A percentile compares a stretch with the other conserved stretches of the same genome.
These are phyloP conservation scores for Denticeps clupeoides DNA, from an alignment of 2,797 vertebrate genomes.

Conservation along the genomic window DNA sequence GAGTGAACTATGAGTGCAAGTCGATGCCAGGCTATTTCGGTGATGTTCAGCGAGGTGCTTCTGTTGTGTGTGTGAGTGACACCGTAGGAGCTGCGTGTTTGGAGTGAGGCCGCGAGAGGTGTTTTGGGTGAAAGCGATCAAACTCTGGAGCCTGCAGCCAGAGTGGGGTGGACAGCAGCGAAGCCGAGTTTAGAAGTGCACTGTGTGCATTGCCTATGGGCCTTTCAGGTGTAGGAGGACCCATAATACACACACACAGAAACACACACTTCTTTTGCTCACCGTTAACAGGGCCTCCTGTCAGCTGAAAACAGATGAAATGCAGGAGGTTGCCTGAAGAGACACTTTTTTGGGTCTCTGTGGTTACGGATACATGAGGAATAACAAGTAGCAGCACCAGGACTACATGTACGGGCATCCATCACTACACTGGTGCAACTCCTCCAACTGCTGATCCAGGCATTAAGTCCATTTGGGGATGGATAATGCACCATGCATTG, in stretches of 20 bases:
- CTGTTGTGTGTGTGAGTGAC: not conserved
- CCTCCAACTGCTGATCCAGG: slow-evolving; percentile 21
- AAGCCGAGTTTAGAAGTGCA: slow-evolving; percentile 38
- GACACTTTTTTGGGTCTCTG: slow-evolving; percentile 21
- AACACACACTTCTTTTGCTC: slow-evolving; percentile 12
- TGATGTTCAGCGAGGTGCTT: not conserved
- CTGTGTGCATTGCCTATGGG: slow-evolving; percentile 41
- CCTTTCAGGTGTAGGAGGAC: slow-evolving; percentile 44
- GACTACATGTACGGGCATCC: slow-evolving; percentile 13
- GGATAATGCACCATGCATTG: no score
- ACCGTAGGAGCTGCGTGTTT: slow-evolving; percentile 5
- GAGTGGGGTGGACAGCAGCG: no score
- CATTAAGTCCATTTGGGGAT: no score
- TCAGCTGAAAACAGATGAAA: slow-evolving; percentile 23
- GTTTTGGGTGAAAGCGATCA: no score
- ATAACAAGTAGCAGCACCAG: slow-evolving; percentile 15
- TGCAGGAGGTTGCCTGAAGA: slow-evolving; percentile 18
- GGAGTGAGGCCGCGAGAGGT: no score
- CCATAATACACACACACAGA: slow-evolving; percentile 16
- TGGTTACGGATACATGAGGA: slow-evolving; percentile 25
- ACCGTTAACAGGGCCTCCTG: slow-evolving; percentile 20
- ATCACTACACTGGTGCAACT: slow-evolving; percentile 16
- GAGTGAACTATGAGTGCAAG: no score
- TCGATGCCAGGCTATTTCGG: slow-evolving; percentile 11
- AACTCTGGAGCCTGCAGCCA: slow-evolving; percentile 2